Conservation (phyloP, 2,113 vertebrate genomes). For the Hemiprocne comata region DNA sequence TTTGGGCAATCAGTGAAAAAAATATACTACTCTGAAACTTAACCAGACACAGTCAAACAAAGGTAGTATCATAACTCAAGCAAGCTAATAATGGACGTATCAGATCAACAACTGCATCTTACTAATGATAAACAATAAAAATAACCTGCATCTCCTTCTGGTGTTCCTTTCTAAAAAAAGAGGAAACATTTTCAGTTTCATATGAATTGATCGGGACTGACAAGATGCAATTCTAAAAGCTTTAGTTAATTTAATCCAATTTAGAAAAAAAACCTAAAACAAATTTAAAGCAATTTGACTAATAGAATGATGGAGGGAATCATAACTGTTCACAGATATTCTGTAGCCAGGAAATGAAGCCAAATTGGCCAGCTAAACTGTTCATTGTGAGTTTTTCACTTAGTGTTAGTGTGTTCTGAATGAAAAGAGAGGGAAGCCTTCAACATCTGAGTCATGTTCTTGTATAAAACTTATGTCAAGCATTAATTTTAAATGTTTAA, state of each 20-base stretch:
- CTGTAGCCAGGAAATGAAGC: conserved; percentile 44
- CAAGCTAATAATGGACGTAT: background rate
- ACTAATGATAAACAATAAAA: background rate
- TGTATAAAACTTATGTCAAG: conserved; percentile 69
- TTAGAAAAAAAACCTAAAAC: background rate
- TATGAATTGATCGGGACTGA: background rate
- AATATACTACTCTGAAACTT: background rate
- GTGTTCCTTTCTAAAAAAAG: background rate
- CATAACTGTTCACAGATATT: conserved; percentile 44
- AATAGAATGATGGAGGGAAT: conserved; percentile 53
- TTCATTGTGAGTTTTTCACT: conserved; percentile 32
- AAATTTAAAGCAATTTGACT: background rate
- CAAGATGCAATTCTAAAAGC: conserved; percentile 1
- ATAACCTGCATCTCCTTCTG: background rate
- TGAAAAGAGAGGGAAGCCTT: conserved; percentile 32
- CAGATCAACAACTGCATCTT: background rate
- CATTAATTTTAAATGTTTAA: conserved; percentile 45
- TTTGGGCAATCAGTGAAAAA: background rate
- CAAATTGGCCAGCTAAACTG: conserved; percentile 45
- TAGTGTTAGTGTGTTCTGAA: conserved; percentile 66
- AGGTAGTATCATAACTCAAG: background rate
- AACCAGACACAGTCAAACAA: background rate
- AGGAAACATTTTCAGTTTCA: background rate
- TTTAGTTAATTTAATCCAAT: conserved; percentile 28
- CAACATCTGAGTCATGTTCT: conserved; percentile 72